Percentiles rank a stretch among this genome's conserved stretches.
phyloP scores from a whole-genome alignment of 2,113 vertebrate genomes.

The Microcebus ravelobensis region DNA sequence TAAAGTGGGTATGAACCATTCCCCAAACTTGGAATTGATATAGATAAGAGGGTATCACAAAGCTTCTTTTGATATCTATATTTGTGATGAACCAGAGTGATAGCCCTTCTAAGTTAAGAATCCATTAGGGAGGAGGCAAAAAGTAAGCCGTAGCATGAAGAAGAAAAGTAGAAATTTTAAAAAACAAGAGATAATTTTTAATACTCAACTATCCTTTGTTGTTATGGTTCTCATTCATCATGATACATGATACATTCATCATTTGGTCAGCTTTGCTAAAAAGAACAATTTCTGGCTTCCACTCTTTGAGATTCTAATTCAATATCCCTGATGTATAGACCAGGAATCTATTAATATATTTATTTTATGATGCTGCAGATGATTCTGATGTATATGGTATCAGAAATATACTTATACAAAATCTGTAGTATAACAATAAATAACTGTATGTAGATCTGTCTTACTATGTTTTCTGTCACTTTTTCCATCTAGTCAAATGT shows the following conservation, averaged over 20 bases:
- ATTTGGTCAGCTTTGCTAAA: neutral
- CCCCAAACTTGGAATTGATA: neutral
- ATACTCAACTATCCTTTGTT: neutral
- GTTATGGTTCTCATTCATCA: neutral
- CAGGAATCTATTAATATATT: neutral
- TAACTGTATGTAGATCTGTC: neutral
- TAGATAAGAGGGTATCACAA: neutral
- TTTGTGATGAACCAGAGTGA: neutral
- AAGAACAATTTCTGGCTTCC: neutral
- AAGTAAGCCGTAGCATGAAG: neutral
- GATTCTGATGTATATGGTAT: neutral
- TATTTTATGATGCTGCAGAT: neutral
- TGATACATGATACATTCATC: neutral
- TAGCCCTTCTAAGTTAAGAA: neutral
- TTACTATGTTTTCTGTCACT: neutral
- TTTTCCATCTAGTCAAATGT: neutral
- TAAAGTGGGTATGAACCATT: neutral
- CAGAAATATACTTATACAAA: neutral
- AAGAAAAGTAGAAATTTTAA: neutral
- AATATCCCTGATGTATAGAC: neutral
- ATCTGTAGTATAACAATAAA: neutral
- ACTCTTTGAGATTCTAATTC: neutral
- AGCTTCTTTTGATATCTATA: neutral
- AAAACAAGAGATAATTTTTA: neutral
- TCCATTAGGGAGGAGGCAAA: neutral